Conservation (phyloP, 1,140 invertebrate genomes). For the Drepana arcuata region DNA sequence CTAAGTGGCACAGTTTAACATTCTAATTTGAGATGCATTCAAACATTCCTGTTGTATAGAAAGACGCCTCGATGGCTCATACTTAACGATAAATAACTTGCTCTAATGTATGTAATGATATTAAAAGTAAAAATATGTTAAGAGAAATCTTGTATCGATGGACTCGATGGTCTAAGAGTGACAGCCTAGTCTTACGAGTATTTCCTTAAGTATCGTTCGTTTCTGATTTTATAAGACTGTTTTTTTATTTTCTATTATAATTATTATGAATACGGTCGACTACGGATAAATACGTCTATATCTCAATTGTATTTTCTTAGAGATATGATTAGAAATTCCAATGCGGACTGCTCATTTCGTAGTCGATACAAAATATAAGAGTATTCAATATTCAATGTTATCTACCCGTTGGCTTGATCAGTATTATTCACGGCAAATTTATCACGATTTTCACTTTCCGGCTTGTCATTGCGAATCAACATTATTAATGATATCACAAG, state of each 20-base stretch:
- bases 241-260: constrained; percentile 18
- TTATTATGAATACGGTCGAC: constrained; percentile 9
- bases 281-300: too few species aligned
- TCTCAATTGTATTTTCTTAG: constrained; percentile 1
- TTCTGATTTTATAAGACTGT: constrained; percentile 31
- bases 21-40: constrained; percentile 9
- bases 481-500: too few species aligned
- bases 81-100: too few species aligned
- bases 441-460: too few species aligned
- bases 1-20: too few species aligned
- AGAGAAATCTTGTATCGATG: constrained; percentile 18
- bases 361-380: constrained; percentile 13
- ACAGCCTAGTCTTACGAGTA: constrained; percentile 29
- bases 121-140: constrained; percentile 10
- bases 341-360: too few species aligned
- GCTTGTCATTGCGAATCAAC: too few species aligned
- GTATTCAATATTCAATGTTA: too few species aligned
- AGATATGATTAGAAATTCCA: neutral
- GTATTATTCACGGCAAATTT: too few species aligned
- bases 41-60: constrained; percentile 32
- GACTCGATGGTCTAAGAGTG: too few species aligned
- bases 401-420: too few species aligned
- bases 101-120: constrained; percentile 9
- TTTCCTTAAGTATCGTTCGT: constrained; percentile 16
- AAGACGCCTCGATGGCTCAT: constrained; percentile 23